Evolutionary conservation across 2,113 vertebrate genomes (phyloP), one percentile per base, ranked within the genome.

Genomic region (Bubo bubo): DNA sequence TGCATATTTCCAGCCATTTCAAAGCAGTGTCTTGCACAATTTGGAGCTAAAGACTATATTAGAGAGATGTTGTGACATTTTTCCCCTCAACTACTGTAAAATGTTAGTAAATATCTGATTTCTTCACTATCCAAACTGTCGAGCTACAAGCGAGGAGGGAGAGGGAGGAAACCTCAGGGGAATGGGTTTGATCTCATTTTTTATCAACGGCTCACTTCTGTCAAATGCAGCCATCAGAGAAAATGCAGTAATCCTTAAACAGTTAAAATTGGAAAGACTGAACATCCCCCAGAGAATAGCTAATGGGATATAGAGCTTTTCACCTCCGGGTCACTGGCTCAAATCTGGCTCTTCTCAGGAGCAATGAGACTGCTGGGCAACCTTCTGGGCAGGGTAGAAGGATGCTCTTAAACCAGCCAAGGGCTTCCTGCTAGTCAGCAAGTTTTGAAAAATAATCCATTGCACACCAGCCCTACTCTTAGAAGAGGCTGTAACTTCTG

Each of bases 231-330:
- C 79, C 86, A 67, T 32, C 74, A 34, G 34, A 87, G 41, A 87
- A 88, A 93, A 91, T 9, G 30, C 86, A 85, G 41, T 45, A 90
- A 88, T 71, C 55, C 79, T 94, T 66, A 41, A 95, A 90, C 35
- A 79, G 89, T 82, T 81, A 76, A 94, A 75, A 85, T 3, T 43
- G 26, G 66, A 77, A 90, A 93, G 45, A 82, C 66, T 79, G 87
- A 94, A 76, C 53, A 84, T 50, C 32, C 62, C 62, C 47, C 32
- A 43, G 62, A 89, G 84, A 82, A 73, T 4, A 91, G 50, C 85
- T 94, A 91, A 91, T 73, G 67, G 80, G 59, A 85, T 77, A 70
- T 77, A 88, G 81, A 87, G 89, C 73, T 95, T 89, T 94, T 91
- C 91, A 85, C 80, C 95, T 84, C 43, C 0, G 2, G 83, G 96